These are phyloP conservation scores for Neoniphon sammara DNA, from an alignment of 2,797 vertebrate genomes.

Conservation along the genomic window DNA sequence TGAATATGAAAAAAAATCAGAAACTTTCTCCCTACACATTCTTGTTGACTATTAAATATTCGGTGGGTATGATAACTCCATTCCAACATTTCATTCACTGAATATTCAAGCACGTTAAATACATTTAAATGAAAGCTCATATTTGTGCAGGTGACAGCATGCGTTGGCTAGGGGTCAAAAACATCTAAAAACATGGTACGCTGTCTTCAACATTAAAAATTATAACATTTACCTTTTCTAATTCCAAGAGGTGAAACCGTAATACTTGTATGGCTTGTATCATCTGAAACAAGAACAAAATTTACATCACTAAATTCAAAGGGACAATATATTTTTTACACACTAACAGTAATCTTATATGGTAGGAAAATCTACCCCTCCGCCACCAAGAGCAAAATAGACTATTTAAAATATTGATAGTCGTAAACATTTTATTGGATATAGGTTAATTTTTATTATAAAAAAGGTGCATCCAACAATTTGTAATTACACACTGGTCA, in stretches of 20 bases:
- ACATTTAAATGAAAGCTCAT: background rate
- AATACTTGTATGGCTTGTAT: constrained; percentile 99
- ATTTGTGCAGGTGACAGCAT: constrained; percentile 21
- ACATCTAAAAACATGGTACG: background rate
- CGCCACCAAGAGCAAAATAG: background rate
- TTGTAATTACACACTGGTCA: constrained; percentile 56
- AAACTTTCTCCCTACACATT: constrained; percentile 21
- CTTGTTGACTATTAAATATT: constrained; percentile 14
- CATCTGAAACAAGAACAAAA: constrained; percentile 87
- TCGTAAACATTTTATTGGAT: background rate
- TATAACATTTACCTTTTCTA: constrained; percentile 96
- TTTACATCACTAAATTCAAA: constrained; percentile 14
- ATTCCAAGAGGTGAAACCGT: constrained; percentile 99
- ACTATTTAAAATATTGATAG: background rate
- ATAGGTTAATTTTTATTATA: too few relatives aligned
- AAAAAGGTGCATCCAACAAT: constrained; percentile 24
- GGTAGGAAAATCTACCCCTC: background rate
- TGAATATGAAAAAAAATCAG: constrained; percentile 23
- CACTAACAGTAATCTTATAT: background rate
- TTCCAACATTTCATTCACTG: background rate
- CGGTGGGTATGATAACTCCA: background rate
- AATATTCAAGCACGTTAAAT: background rate
- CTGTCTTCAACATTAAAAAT: background rate
- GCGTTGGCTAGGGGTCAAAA: constrained; percentile 10
- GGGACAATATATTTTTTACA: background rate